phyloP scores from a whole-genome alignment of 2,113 vertebrate species.

The Cryptomyrus ogoouensis region DNA sequence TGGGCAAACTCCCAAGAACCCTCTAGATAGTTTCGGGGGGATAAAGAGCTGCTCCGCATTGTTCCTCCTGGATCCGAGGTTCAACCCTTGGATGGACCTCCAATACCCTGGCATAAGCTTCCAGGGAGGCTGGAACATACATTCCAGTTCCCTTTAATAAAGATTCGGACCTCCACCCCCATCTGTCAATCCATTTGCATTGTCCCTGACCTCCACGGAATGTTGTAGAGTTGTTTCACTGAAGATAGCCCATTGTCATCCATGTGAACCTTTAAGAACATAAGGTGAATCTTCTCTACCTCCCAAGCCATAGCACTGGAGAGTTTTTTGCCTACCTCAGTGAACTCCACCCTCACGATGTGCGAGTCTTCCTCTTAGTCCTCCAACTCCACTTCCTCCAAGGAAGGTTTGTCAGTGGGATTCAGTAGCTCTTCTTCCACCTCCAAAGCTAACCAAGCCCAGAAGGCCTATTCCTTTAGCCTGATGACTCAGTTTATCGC shows the following conservation, averaged over 20 bases:
- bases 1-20: neutral
- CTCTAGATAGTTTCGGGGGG: neutral
- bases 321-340: neutral
- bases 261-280: neutral
- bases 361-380: neutral
- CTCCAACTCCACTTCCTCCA: neutral
- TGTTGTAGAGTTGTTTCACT: neutral
- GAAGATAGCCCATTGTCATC: neutral
- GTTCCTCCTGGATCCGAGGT: neutral
- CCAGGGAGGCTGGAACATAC: neutral
- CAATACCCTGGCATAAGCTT: neutral
- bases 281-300: neutral
- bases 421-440: neutral
- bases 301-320: neutral
- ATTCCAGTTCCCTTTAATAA: neutral
- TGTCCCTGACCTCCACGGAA: neutral
- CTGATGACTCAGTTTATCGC: neutral
- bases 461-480: neutral
- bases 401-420: neutral
- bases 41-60: neutral
- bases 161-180: neutral
- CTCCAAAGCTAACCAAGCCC: no score
- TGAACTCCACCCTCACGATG: neutral
- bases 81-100: neutral
- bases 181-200: neutral